Percentiles rank a stretch among this genome's conserved stretches.
phyloP scores from a whole-genome alignment of 2,113 vertebrate genomes.

The Emydocephalus ijimae region DNA sequence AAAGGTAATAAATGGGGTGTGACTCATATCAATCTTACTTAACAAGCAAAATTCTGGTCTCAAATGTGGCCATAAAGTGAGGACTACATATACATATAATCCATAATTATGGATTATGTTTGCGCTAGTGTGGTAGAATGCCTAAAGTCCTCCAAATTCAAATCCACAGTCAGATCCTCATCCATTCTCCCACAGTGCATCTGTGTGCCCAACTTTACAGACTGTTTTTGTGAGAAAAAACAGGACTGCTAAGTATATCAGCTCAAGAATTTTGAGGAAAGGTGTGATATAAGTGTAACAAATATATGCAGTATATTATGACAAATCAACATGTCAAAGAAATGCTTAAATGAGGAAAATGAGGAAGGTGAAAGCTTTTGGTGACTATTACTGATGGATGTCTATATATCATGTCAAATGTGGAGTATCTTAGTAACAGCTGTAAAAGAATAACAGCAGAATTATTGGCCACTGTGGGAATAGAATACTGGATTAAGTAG shows the following conservation, averaged over 20 bases:
- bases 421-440: neutral
- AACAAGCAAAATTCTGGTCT: neutral
- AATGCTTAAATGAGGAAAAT: neutral
- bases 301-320: neutral
- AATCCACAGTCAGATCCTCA: neutral
- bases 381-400: neutral
- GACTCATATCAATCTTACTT: neutral
- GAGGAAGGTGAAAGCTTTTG: neutral
- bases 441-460: neutral
- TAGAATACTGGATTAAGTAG: neutral
- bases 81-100: neutral
- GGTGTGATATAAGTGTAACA: neutral
- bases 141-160: neutral
- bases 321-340: neutral
- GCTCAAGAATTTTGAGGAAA: neutral
- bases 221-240: neutral
- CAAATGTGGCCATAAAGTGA: neutral
- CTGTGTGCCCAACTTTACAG: neutral
- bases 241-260: neutral
- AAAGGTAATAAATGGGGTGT: neutral
- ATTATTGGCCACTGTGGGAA: neutral
- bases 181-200: neutral
- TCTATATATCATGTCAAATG: neutral
- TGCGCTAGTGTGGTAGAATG: neutral
- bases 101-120: neutral